Base-by-base conservation (phyloP, 2,888 invertebrate species). In the Eremobia ochroleuca region DNA sequence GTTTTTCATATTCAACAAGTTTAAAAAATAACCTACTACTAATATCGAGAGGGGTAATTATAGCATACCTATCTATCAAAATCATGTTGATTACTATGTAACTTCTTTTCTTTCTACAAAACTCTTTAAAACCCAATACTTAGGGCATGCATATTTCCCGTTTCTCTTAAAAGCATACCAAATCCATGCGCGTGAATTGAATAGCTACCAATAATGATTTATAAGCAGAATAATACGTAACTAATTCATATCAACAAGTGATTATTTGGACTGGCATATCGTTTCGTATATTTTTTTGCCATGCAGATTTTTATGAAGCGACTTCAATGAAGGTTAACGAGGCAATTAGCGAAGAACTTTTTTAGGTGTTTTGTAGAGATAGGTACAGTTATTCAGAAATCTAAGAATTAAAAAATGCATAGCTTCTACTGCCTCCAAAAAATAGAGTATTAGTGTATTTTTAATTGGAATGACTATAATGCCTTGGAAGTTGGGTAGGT, bases 311-410 rank as follows among this genome's bases (percentile, higher is more conserved):
- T 34, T 65, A 59, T 55, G 15, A 69, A 68, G 43, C 11, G 31
- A 15, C 18, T 25, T 70, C 34, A 68, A 70, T 81, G 92, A 94
- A 93, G 93, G 93, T 90, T 92, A 87, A 82, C 87, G 65, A 74
- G 86, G 79, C 86, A 86, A 93, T 93, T 92, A 93, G 88, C 88
- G 85, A 92, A 91, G 91, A 93, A 90, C 87, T 82, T 46, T 21
- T 82, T 78, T 88, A 49, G 18, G 37, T 46, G 25, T 43, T 70
- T 64, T 61, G 25, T 15, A 18, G 9, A n/a, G 1, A 52, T 9
- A 58, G 58, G 15, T 58, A 49, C n/a, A 40, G 40, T 58, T 65
- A 81, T 61, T 61, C 46, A 31, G 0, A 21, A 37, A 58, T 0
- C 4, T 8, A 15, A 28, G 9, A 49, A n/a, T 49, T 15, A 2